phyloP scores from a whole-genome alignment of 2,888 invertebrate species.

The Zhuqinia jingwanae region DNA sequence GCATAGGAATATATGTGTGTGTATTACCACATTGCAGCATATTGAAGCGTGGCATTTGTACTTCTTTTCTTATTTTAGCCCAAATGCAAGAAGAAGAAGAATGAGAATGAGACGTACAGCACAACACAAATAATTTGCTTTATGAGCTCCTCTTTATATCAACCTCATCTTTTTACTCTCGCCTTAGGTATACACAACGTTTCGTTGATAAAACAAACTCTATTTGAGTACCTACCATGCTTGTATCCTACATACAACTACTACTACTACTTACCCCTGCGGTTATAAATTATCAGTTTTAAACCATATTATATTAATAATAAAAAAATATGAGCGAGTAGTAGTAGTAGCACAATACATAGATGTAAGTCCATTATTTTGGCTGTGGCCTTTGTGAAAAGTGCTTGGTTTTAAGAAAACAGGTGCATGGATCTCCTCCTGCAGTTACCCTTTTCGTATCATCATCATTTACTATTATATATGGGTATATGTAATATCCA shows the following conservation, averaged over 20 bases:
- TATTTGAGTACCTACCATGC: conserved; percentile 50
- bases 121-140: conserved; percentile 35
- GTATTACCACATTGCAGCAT: not conserved
- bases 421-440: conserved; percentile 61
- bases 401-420: conserved; percentile 31
- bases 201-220: conserved; percentile 23
- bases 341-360: not conserved
- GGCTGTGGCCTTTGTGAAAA: conserved; percentile 39
- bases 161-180: not conserved
- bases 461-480: conserved; percentile 33
- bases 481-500: too few relatives aligned
- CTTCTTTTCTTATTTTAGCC: conserved; percentile 28
- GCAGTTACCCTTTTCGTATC: conserved; percentile 46
- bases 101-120: too few relatives aligned
- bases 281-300: not conserved
- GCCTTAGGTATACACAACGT: not conserved
- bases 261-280: not conserved
- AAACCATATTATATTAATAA: not conserved
- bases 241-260: too few relatives aligned
- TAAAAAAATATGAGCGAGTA: conserved; percentile 18
- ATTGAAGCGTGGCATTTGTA: conserved; percentile 41
- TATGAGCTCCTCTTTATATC: conserved; percentile 13
- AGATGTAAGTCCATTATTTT: conserved; percentile 20
- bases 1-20: not conserved
- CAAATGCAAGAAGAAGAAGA: conserved; percentile 37